Base-by-base conservation (phyloP, 2,888 invertebrate genomes). In the Brassicogethes aeneus region DNA sequence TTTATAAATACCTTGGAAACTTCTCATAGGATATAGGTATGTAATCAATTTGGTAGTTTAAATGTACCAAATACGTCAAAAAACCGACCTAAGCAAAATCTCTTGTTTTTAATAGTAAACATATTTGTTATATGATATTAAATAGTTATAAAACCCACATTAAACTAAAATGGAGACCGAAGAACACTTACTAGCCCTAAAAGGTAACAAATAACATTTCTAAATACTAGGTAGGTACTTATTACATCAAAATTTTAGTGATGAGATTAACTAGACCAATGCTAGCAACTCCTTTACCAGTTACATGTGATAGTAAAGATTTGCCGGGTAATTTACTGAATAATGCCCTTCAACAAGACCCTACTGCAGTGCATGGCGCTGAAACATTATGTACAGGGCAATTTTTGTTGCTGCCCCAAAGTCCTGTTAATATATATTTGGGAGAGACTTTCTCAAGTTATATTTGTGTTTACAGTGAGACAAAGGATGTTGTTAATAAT, bases 381-480 rank as follows among this genome's bases (percentile, higher is more conserved):
- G 89, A 90, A 69, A 84, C 86, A 0, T 70, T 88, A 39, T 80
- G 83, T n/a, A 75, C 87, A 39, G 93, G 94, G 1, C 90, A 94
- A 59, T 89, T 94, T 64, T 74, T 97, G 58, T 74, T 95, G 41
- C 71, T 97, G 38, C 97, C 97, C 10, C 96, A 96, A 71, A 93
- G 90, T 65, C 96, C 97, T 70, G 96, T 96, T 3, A 96, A 93
- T 64, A 95, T 99, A 56, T 97, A 96, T 66, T 73, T 99, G 34
- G 99, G 95, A 13, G 97, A 99, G 75, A 96, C 94, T 10, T 97
- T 99, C 71, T 90, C 96, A 2, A 94, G 96, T 65, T 96, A 95
- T 64, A 85, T 99, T 44, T 94, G 93, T 70, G 90, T 97, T 40
- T 93, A 95, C 62, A 97, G 97, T 72, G 93, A 95, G 67, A 92